A percentile compares a stretch with the other conserved stretches of the same genome.
These are phyloP conservation scores for Rugalucina vietnamica DNA, from an alignment of 2,888 invertebrate species.

Conservation along the genomic window DNA sequence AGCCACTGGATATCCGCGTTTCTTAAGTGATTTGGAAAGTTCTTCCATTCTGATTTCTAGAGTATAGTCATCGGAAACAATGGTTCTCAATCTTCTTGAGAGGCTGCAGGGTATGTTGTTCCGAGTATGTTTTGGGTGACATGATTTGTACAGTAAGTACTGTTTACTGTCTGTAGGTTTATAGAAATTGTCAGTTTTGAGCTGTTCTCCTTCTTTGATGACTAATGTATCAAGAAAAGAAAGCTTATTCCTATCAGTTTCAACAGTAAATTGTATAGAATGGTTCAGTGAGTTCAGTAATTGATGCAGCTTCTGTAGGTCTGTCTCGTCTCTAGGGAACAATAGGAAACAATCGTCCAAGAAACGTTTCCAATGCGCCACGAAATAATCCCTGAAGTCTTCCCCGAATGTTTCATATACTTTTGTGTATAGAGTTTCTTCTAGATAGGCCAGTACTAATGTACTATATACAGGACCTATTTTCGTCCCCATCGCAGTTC, in stretches of 20 bases:
- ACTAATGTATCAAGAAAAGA: no score
- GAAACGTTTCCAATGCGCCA: conserved; percentile 36
- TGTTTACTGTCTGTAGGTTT: no score
- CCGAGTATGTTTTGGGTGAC: no score
- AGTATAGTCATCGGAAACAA: no score
- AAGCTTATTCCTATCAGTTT: conserved; percentile 13
- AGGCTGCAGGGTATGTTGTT: no score
- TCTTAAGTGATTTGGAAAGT: no score
- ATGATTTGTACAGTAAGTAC: no score
- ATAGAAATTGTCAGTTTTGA: no score
- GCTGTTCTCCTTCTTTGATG: no score
- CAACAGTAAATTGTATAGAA: conserved; percentile 31
- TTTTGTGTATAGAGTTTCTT: background rate
- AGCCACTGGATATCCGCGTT: no score
- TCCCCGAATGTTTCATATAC: conserved; percentile 8
- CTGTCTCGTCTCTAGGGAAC: background rate
- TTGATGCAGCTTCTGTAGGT: conserved; percentile 8
- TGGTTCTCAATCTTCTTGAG: no score
- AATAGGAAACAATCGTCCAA: conserved; percentile 46
- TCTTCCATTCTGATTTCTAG: no score
- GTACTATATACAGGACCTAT: conserved; percentile 50
- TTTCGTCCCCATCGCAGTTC: conserved; percentile 50
- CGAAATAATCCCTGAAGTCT: background rate
- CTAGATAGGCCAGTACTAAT: background rate
- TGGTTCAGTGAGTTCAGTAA: conserved; percentile 7